A percentile compares a stretch with the other conserved stretches of the same genome.
Conservation (phyloP, 2,888 invertebrate genomes). For the Trichacis sp. region DNA sequence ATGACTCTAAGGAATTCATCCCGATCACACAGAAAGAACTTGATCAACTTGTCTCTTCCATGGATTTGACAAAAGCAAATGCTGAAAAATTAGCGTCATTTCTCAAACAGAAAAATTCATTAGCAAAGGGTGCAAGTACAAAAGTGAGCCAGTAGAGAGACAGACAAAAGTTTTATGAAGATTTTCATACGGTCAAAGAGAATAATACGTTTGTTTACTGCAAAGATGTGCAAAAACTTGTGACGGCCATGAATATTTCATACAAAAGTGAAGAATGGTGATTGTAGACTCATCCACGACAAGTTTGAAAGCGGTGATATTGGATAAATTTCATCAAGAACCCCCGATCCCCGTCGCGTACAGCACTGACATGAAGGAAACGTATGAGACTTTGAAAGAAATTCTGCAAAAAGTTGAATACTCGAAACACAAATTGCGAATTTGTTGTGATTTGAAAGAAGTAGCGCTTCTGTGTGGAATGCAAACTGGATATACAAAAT, state of each 20-base stretch:
- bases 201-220: slow-evolving; percentile 23
- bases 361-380: slow-evolving; percentile 52
- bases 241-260: slow-evolving; percentile 18
- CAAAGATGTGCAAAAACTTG: slow-evolving; percentile 20
- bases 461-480: slow-evolving; percentile 48
- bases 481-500: slow-evolving; percentile 38
- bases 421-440: slow-evolving; percentile 47
- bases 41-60: neutral
- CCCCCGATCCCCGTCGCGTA: slow-evolving; percentile 52
- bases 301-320: slow-evolving; percentile 47
- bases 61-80: neutral
- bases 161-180: slow-evolving; percentile 3
- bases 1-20: neutral
- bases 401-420: slow-evolving; percentile 47
- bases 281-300: slow-evolving; percentile 46
- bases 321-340: slow-evolving; percentile 50
- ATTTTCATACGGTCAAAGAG: slow-evolving; percentile 12
- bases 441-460: slow-evolving; percentile 56
- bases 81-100: neutral
- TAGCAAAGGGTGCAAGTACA: neutral
- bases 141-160: slow-evolving; percentile 1
- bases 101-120: neutral
- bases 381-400: slow-evolving; percentile 51
- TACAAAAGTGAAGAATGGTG: slow-evolving; percentile 40
- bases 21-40: neutral